phyloP scores from a whole-genome alignment of 2,888 invertebrate genomes.

The Hirtodrosophila histrioides region DNA sequence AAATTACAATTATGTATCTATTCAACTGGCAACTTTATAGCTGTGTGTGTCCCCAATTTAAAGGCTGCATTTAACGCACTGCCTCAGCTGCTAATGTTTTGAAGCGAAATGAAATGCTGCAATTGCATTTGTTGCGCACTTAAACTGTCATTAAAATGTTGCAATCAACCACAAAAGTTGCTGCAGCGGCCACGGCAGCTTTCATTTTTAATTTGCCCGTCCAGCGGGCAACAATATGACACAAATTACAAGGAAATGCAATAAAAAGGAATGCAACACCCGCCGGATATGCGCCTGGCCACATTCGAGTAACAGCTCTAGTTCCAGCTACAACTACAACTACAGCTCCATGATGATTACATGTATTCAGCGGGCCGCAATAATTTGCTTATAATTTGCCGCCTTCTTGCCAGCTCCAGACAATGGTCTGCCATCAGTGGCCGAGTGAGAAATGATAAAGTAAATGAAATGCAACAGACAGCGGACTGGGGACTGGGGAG shows the following conservation, averaged over 20 bases:
- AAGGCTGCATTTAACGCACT: not conserved
- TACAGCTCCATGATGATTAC: conserved; percentile 57
- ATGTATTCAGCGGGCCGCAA: conserved; percentile 65
- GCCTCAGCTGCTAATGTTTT: not conserved
- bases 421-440: conserved; percentile 7
- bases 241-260: conserved; percentile 75
- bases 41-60: not conserved
- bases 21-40: too few species aligned
- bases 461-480: conserved; percentile 70
- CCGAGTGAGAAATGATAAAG: conserved; percentile 65
- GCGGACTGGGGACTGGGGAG: too few species aligned
- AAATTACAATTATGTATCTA: too few species aligned
- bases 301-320: conserved; percentile 18
- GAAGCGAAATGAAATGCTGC: conserved; percentile 36
- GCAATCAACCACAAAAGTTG: conserved; percentile 58
- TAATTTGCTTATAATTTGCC: conserved; percentile 75
- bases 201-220: conserved; percentile 63
- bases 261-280: conserved; percentile 55
- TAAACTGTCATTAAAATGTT: conserved; percentile 67
- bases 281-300: conserved; percentile 32
- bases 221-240: conserved; percentile 70
- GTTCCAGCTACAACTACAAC: not conserved
- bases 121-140: conserved; percentile 60
- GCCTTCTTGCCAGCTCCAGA: conserved; percentile 9
- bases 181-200: conserved; percentile 38